These are phyloP conservation scores for Gorsachius magnificus DNA, from an alignment of 2,797 vertebrate genomes.

Conservation along the genomic window DNA sequence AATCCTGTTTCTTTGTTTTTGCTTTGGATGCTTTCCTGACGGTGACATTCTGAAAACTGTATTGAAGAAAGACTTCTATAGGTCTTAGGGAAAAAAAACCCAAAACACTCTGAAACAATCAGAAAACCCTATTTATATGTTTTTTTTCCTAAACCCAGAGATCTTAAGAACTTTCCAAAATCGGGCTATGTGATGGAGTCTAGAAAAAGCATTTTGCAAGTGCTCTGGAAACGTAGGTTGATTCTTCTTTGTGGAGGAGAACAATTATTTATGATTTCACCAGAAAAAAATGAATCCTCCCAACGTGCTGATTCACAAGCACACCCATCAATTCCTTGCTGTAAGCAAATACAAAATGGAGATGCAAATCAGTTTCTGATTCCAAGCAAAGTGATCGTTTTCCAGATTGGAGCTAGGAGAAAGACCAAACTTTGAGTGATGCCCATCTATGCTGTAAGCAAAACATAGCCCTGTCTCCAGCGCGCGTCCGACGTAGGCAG, in stretches of 20 bases:
- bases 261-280: conserved; percentile 65
- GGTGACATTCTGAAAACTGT: not conserved
- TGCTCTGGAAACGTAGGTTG: conserved; percentile 14
- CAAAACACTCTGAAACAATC: not conserved
- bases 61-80: not conserved
- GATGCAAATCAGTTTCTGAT: conserved; percentile 36
- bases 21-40: not conserved
- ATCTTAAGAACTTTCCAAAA: not conserved
- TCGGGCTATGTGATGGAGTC: not conserved
- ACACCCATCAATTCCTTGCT: conserved; percentile 35
- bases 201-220: conserved; percentile 4
- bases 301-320: conserved; percentile 52
- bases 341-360: conserved; percentile 38
- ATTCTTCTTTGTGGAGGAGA: conserved; percentile 43
- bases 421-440: conserved; percentile 15
- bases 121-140: not conserved
- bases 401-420: conserved; percentile 6
- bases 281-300: conserved; percentile 36
- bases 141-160: not conserved
- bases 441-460: not conserved
- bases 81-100: not conserved
- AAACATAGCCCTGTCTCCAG: not conserved
- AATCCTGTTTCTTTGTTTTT: not conserved
- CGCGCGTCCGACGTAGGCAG: fast-evolving
- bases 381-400: not conserved